A percentile compares a stretch with the other conserved stretches of the same genome.
Evolutionary conservation across 2,888 invertebrate species (phyloP).

Genomic region (Dasysyrphus albostriatus): DNA sequence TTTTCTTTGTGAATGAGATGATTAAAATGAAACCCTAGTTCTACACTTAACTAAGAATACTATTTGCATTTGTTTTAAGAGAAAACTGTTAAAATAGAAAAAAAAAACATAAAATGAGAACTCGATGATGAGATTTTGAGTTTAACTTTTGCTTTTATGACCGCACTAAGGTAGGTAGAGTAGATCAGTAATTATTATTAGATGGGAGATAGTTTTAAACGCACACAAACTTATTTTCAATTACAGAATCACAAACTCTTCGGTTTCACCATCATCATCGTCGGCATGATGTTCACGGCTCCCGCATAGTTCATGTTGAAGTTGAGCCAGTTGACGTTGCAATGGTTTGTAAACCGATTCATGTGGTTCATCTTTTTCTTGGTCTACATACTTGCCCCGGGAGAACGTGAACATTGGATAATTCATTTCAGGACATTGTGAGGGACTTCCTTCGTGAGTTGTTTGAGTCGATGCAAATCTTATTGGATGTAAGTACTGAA

Average conservation of each 20-base stretch:
- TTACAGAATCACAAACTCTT: conserved; percentile 89
- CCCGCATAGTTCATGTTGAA: conserved; percentile 85
- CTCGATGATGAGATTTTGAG: conserved; percentile 40
- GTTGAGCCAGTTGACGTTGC: conserved; percentile 85
- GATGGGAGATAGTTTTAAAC: conserved; percentile 48
- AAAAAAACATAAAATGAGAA: conserved; percentile 31
- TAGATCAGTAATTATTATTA: conserved; percentile 37
- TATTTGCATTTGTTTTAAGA: conserved; percentile 42
- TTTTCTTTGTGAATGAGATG: conserved; percentile 44
- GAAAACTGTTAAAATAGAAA: conserved; percentile 40
- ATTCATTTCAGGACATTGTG: conserved; percentile 83
- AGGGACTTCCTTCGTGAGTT: conserved; percentile 74
- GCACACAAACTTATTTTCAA: conserved; percentile 16
- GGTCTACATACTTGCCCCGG: conserved; percentile 88
- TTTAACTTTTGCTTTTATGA: conserved; percentile 6
- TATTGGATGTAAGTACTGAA: conserved; percentile 85
- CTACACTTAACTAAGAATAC: conserved; percentile 67
- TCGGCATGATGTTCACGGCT: conserved; percentile 84
- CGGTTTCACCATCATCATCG: conserved; percentile 89
- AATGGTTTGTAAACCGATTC: conserved; percentile 85
- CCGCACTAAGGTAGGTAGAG: conserved; percentile 63
- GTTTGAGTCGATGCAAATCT: conserved; percentile 79
- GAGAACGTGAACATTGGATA: conserved; percentile 94
- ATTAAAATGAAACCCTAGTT: conserved; percentile 51
- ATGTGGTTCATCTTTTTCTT: conserved; percentile 80